Base-by-base conservation (phyloP, 2,113 vertebrate species). In the Motacilla tschutschensis region DNA sequence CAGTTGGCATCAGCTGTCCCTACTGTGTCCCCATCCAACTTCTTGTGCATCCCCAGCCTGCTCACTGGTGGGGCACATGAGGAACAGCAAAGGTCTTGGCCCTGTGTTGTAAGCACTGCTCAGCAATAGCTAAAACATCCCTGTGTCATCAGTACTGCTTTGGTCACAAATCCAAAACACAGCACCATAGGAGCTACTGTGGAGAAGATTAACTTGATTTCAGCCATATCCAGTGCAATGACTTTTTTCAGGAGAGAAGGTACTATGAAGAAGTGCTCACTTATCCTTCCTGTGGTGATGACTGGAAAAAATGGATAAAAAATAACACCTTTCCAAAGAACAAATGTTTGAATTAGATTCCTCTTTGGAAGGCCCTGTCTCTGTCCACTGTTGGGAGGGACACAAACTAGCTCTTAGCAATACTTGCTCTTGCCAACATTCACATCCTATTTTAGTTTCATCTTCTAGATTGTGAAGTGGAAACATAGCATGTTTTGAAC, bases 41-140 rank as follows among this genome's bases (percentile, higher is more conserved):
- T 19, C 28, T 78, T 59, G 20, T 25, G 4, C 14, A 24, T 2
- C 31, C 20, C 14, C 12, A 73, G 2, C 14, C 36, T 63, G 2
- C 17, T 64, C 1, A 1, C 36, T 36, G n/a, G 8, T 1, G 0
- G 19, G 22, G 20, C 19, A 31, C 0, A 0, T 8, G 62, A 65
- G 43, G 28, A 78, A 1, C 28, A 31, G 31, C 57, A 33, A 17
- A 65, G 47, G 7, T 25, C 38, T 40, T 66, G 38, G 12, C 1
- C 0, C 41, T 62, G 19, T 75, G 28, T 46, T 75, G 28, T 46
- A 9, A 81, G 53, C 25, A 4, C 41, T 51, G 24, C 8, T 67
- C 8, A 65, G 72, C 59, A 36, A 2, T 5, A 62, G 59, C 17
- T 48, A 10, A 18, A 87, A 9, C 17, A 19, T 8, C 4, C 5